Conservation (phyloP, 2,797 vertebrate species). For the Momotus momota region DNA sequence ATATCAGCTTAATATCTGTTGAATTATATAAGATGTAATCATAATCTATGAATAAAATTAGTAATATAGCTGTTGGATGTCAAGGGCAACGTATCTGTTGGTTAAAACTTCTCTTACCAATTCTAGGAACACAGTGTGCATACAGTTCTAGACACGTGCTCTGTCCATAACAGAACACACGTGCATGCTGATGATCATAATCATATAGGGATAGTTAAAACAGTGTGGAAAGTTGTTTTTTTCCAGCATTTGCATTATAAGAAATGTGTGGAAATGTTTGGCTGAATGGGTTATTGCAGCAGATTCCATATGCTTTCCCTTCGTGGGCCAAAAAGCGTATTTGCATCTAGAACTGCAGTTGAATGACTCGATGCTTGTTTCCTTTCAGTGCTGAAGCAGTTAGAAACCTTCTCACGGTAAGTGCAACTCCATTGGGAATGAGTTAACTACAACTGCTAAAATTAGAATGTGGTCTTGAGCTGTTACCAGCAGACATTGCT, state of each 20-base stretch:
- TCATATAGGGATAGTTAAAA: slow-evolving; percentile 13
- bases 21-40: background rate
- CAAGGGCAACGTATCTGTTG: background rate
- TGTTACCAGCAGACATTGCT: slow-evolving; percentile 50
- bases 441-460: slow-evolving; percentile 69
- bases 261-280: slow-evolving; percentile 43
- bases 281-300: slow-evolving; percentile 6
- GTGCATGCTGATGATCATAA: slow-evolving; percentile 8
- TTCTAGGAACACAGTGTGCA: slow-evolving; percentile 3
- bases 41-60: background rate
- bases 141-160: background rate
- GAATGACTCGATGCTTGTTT: slow-evolving; percentile 87
- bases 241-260: slow-evolving; percentile 29
- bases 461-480: slow-evolving; percentile 62
- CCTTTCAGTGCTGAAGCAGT: slow-evolving; percentile 87
- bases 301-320: slow-evolving; percentile 64
- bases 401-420: slow-evolving; percentile 86
- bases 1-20: background rate
- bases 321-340: slow-evolving; percentile 67
- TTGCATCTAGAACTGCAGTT: slow-evolving; percentile 71
- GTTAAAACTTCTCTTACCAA: background rate
- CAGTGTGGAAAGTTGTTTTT: background rate
- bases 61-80: background rate
- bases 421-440: slow-evolving; percentile 77
- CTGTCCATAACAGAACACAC: background rate